phyloP scores from a whole-genome alignment of 2,113 vertebrate genomes.

The Macroglossus sobrinus region DNA sequence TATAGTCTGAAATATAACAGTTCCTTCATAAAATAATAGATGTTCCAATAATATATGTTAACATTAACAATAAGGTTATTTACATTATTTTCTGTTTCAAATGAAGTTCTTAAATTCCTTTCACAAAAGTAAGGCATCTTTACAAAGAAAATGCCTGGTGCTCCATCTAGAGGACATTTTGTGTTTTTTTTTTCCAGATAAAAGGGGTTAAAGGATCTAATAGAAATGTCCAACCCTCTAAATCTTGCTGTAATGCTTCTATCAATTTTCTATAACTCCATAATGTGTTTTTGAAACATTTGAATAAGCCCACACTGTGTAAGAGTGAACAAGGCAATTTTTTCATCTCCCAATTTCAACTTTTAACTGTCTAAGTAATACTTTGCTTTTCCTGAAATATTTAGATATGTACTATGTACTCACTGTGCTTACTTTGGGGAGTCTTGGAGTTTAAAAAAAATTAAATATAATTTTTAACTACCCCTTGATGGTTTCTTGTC shows the following conservation, averaged over 20 bases:
- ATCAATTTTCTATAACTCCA: background rate
- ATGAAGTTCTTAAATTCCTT: slow-evolving; percentile 25
- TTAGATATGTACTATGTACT: background rate
- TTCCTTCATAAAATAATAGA: background rate
- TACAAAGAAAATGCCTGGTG: slow-evolving; percentile 57
- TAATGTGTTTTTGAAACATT: background rate
- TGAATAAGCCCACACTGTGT: background rate
- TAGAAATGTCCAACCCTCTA: background rate
- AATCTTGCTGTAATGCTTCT: background rate
- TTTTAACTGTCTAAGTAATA: background rate
- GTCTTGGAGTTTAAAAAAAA: background rate
- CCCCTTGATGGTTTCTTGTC: background rate
- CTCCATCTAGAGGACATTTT: slow-evolving; percentile 75
- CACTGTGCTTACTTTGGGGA: background rate
- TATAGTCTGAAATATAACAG: background rate
- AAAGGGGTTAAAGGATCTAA: background rate
- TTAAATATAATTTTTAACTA: background rate
- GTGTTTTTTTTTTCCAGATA: background rate
- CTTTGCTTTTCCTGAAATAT: background rate
- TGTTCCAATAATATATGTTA: background rate
- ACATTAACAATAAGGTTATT: background rate
- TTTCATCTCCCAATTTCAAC: background rate
- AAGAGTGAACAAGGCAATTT: background rate
- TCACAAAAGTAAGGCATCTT: slow-evolving; percentile 5
- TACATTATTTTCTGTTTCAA: slow-evolving; percentile 26